Conservation (phyloP, 1,140 invertebrate species). For the Pseudomyrmex cubaensis region DNA sequence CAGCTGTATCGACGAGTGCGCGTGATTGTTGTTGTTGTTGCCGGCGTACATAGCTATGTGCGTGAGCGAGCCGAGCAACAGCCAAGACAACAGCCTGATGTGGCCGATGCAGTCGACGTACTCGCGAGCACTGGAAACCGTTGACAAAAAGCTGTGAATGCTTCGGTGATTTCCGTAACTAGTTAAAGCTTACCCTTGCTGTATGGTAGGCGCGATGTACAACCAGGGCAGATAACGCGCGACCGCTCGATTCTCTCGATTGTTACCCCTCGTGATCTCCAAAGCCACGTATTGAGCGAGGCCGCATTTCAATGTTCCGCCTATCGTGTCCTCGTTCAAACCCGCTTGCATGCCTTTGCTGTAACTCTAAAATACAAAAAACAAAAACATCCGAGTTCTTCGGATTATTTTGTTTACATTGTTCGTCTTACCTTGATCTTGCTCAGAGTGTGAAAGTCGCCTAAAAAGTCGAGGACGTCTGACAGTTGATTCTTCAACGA, state of each 20-base stretch:
- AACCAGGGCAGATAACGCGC: slow-evolving; percentile 96
- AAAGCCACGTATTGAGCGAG: slow-evolving; percentile 97
- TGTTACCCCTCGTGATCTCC: slow-evolving; percentile 95
- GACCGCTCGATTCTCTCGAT: slow-evolving; percentile 93
- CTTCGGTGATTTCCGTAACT: not conserved
- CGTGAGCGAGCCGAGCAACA: slow-evolving; percentile 96
- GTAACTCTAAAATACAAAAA: slow-evolving; percentile 88
- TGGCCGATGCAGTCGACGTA: slow-evolving; percentile 98
- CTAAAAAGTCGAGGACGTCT: slow-evolving; percentile 98
- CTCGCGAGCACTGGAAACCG: slow-evolving; percentile 91
- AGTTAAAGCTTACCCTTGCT: slow-evolving; percentile 90
- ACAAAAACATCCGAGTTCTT: not conserved
- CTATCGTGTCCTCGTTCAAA: slow-evolving; percentile 97
- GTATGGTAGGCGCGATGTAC: slow-evolving; percentile 92
- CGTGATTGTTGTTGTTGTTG: slow-evolving; percentile 75
- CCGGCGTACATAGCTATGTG: slow-evolving; percentile 90
- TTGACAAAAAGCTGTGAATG: not conserved
- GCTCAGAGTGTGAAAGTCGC: slow-evolving; percentile 97
- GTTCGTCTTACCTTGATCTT: slow-evolving; percentile 95
- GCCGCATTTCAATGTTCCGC: slow-evolving; percentile 97
- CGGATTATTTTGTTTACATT: not conserved
- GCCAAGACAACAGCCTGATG: slow-evolving; percentile 97
- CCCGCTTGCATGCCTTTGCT: slow-evolving; percentile 91
- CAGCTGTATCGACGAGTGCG: slow-evolving; percentile 80
- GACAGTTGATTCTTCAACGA: slow-evolving; percentile 95